phyloP scores from a whole-genome alignment of 2,888 invertebrate species.

The Scrobipalpa costella region DNA sequence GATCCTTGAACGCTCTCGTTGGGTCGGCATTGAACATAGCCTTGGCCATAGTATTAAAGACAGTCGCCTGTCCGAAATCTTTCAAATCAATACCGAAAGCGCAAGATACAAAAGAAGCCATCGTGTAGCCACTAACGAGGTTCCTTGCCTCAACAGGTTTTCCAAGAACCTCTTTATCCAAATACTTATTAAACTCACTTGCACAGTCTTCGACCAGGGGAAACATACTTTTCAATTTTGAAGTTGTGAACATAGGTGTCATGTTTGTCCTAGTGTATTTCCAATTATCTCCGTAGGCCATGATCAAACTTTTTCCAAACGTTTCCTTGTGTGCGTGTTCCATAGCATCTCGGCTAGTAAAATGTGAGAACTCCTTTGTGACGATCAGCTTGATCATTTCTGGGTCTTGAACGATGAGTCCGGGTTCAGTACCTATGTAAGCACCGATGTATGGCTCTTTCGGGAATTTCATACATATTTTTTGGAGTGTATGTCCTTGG shows the following conservation, averaged over 20 bases:
- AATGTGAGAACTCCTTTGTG: constrained; percentile 42
- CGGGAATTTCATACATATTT: constrained; percentile 52
- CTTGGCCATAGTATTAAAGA: constrained; percentile 42
- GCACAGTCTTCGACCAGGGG: constrained; percentile 52
- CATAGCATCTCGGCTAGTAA: constrained; percentile 43
- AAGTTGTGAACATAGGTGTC: constrained; percentile 58
- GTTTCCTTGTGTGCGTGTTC: constrained; percentile 49
- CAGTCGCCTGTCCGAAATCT: constrained; percentile 42
- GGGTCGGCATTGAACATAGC: constrained; percentile 36
- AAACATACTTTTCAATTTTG: constrained; percentile 67
- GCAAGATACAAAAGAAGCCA: constrained; percentile 48
- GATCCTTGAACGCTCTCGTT: constrained; percentile 34
- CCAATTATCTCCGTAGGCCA: constrained; percentile 57
- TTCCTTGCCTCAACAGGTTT: constrained; percentile 43
- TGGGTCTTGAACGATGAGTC: constrained; percentile 42
- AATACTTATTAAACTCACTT: constrained; percentile 44
- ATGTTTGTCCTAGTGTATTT: constrained; percentile 59
- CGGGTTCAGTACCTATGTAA: constrained; percentile 43
- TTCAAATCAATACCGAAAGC: constrained; percentile 48
- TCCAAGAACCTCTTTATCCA: constrained; percentile 42
- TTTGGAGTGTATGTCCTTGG: constrained; percentile 39
- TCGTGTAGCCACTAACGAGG: constrained; percentile 52
- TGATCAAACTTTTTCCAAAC: constrained; percentile 51
- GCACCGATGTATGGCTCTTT: constrained; percentile 56
- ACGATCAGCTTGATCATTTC: constrained; percentile 37